phyloP scores from a whole-genome alignment of 2,113 vertebrate species.

The Macaca fascicularis region T2T-MFA8v1.1 NC_088395.1:3604001-3604500 shows the following conservation, averaged over 20 bases:
- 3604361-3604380: neutral
- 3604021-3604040: neutral
- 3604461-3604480: no score
- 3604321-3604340: neutral
- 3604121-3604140: neutral
- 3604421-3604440: neutral
- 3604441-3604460: neutral
- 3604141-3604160: neutral
- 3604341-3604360: neutral
- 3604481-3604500: no score
- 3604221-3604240: neutral
- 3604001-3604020: neutral
- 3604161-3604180: neutral
- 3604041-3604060: neutral
- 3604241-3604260: neutral
- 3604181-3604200: neutral
- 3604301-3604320: neutral
- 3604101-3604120: neutral
- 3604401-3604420: neutral
- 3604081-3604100: neutral
- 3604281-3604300: neutral
- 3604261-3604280: neutral
- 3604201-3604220: neutral
- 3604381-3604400: neutral
- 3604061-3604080: neutral